Percentiles rank a stretch among this genome's conserved stretches.
Conservation (phyloP, 2,113 vertebrate genomes). For the Sinocyclocheilus anshuiensis region DNA sequence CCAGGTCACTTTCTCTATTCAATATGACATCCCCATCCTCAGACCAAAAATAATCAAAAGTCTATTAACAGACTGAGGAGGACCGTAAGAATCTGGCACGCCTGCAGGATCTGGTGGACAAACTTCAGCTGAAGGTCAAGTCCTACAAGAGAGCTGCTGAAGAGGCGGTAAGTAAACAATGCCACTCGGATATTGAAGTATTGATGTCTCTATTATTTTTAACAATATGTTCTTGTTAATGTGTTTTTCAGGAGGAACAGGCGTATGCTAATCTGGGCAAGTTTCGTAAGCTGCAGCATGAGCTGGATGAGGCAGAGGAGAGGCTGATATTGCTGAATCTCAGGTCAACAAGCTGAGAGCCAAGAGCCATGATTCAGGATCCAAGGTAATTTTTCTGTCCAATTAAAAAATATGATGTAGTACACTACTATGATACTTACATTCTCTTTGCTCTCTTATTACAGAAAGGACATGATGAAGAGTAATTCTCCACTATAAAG, state of each 20-base stretch:
- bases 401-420: background rate
- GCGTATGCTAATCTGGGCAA: constrained; percentile 68
- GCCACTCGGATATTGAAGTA: background rate
- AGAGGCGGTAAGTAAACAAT: constrained; percentile 69
- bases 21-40: too few species aligned
- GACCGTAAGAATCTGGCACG: constrained; percentile 81
- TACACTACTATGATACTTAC: background rate
- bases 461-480: constrained; percentile 72
- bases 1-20: too few species aligned
- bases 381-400: constrained; percentile 60
- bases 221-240: background rate
- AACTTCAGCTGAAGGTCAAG: constrained; percentile 81
- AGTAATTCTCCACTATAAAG: constrained; percentile 56
- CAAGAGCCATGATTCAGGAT: constrained; percentile 69
- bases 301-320: constrained; percentile 74
- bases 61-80: constrained; percentile 71
- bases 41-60: too few species aligned
- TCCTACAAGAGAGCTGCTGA: constrained; percentile 81
- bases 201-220: background rate
- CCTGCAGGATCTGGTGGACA: constrained; percentile 83
- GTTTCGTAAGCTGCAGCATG: constrained; percentile 72
- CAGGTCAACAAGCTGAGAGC: constrained; percentile 76
- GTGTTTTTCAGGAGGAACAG: constrained; percentile 67
- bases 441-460: constrained; percentile 2
- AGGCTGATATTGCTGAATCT: constrained; percentile 75